Percentiles rank a stretch among this genome's conserved stretches.
phyloP scores from a whole-genome alignment of 2,888 invertebrate species.

The Hirtodrosophila duncani region DNA sequence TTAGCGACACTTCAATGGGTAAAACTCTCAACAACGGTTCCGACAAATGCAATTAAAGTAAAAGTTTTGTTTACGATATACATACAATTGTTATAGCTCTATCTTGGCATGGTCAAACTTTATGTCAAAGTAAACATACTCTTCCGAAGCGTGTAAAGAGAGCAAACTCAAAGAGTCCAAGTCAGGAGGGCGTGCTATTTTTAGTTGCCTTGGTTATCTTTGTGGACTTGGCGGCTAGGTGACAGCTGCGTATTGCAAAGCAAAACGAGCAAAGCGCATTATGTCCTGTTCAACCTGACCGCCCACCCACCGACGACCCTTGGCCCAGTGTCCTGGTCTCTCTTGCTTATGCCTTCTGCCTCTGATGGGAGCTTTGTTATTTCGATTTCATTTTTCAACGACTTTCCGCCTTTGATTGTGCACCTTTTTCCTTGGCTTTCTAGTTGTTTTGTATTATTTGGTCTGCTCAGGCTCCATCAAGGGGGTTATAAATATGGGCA shows the following conservation, averaged over 20 bases:
- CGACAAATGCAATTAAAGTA: too few species aligned
- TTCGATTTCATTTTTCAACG: constrained; percentile 62
- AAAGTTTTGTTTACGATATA: too few species aligned
- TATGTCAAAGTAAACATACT: too few species aligned
- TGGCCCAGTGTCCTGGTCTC: constrained; percentile 2
- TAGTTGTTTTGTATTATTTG: constrained; percentile 20
- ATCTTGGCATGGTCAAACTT: too few species aligned
- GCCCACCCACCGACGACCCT: not conserved
- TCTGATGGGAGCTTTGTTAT: constrained; percentile 49
- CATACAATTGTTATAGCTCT: too few species aligned
- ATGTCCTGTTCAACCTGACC: constrained; percentile 24
- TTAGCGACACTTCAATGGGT: too few species aligned
- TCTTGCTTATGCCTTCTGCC: constrained; percentile 21
- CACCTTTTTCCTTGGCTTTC: constrained; percentile 51
- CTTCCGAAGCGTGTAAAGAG: too few species aligned
- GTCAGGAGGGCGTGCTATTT: too few species aligned
- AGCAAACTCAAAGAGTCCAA: constrained; percentile 19
- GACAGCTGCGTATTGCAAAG: constrained; percentile 25
- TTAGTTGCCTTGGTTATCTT: constrained; percentile 32
- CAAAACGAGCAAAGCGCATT: constrained; percentile 54
- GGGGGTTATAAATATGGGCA: constrained; percentile 62
- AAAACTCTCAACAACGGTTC: too few species aligned
- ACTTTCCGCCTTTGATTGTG: constrained; percentile 56
- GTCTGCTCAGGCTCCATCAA: constrained; percentile 4
- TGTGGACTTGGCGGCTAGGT: constrained; percentile 43